Conservation (phyloP, 2,888 invertebrate genomes). For the Chromoteleia sp. region DNA sequence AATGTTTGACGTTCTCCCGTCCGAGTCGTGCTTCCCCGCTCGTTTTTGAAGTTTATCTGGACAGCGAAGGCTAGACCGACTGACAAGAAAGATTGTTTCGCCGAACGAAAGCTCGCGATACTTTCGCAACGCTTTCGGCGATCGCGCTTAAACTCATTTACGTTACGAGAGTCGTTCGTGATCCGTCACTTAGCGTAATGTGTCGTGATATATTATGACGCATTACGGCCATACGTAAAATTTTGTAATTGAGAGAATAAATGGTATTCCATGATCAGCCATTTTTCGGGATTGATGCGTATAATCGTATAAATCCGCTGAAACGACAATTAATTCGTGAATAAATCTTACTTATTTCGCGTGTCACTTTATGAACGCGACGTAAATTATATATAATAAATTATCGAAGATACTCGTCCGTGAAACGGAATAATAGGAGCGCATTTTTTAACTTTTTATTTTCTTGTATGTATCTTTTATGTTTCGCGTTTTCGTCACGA, state of each 20-base stretch:
- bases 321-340: slow-evolving; percentile 28
- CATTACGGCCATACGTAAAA: slow-evolving; percentile 42
- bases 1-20: slow-evolving; percentile 41
- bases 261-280: slow-evolving; percentile 44
- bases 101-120: slow-evolving; percentile 9
- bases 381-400: neutral
- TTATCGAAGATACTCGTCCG: neutral
- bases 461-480: no score
- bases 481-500: no score
- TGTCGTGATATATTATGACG: slow-evolving; percentile 56
- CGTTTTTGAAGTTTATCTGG: slow-evolving; percentile 39
- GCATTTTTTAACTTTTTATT: no score
- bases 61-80: slow-evolving; percentile 11
- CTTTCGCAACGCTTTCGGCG: slow-evolving; percentile 25
- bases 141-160: slow-evolving; percentile 40
- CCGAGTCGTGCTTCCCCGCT: neutral
- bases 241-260: slow-evolving; percentile 39
- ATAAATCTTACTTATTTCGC: slow-evolving; percentile 40
- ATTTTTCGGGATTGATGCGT: slow-evolving; percentile 38
- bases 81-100: slow-evolving; percentile 38
- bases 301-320: slow-evolving; percentile 29
- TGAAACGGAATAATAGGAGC: no score
- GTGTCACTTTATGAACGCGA: slow-evolving; percentile 8
- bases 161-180: slow-evolving; percentile 40
- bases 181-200: slow-evolving; percentile 57